phyloP scores from a whole-genome alignment of 2,113 vertebrate species.

The Lagopus muta region DNA sequence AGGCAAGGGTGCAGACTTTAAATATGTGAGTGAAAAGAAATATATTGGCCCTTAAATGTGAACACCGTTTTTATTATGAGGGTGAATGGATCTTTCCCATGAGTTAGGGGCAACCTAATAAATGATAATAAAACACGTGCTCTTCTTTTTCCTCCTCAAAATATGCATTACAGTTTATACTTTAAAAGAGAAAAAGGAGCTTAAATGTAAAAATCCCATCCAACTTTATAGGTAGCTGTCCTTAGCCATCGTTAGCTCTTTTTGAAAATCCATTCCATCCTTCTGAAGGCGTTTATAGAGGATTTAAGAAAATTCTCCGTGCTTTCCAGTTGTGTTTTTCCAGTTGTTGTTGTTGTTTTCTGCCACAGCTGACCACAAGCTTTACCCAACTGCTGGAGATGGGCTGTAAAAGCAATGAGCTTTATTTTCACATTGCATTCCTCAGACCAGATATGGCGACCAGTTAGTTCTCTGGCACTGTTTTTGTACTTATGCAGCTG shows the following conservation, averaged over 20 bases:
- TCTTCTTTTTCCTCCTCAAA: neutral
- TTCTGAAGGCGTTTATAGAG: constrained; percentile 4
- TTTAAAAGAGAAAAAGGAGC: neutral
- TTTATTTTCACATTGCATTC: neutral
- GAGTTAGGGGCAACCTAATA: constrained; percentile 36
- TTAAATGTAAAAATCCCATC: neutral
- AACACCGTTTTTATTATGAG: constrained; percentile 37
- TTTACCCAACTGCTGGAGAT: constrained; percentile 26
- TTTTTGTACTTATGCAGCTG: neutral
- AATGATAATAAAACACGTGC: constrained; percentile 10
- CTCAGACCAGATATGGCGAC: neutral
- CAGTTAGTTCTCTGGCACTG: neutral
- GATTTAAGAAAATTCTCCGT: neutral
- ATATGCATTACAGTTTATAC: neutral
- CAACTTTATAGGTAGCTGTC: neutral
- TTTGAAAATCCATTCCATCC: constrained; percentile 19
- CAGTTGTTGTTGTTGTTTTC: neutral
- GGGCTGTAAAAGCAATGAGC: neutral
- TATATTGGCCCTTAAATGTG: constrained; percentile 19
- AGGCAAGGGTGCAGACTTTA: constrained; percentile 35
- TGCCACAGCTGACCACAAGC: neutral
- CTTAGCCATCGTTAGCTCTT: neutral
- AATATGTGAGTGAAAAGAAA: constrained; percentile 36
- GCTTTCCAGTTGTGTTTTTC: constrained; percentile 15
- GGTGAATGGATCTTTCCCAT: constrained; percentile 15